phyloP scores from a whole-genome alignment of 1,140 invertebrate species.

The Protaetia brevitarsis region DNA sequence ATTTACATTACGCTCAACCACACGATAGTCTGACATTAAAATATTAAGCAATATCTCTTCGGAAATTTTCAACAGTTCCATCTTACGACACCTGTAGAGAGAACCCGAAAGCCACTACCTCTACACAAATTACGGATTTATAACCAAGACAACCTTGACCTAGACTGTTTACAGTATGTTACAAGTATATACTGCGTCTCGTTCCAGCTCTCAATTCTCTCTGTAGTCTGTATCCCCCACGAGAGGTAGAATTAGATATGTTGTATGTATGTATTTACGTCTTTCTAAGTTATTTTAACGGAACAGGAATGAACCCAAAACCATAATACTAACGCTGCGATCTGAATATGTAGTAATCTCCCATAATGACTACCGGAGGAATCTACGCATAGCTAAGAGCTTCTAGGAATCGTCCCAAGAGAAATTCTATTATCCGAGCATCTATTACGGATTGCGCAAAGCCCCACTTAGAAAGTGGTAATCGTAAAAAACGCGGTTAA shows the following conservation, averaged over 20 bases:
- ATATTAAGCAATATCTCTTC: too few relatives aligned
- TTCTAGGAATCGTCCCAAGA: neutral
- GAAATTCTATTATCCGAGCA: neutral
- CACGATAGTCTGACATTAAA: too few relatives aligned
- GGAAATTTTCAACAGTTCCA: too few relatives aligned
- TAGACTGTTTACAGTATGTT: neutral
- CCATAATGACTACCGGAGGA: neutral
- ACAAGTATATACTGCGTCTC: neutral
- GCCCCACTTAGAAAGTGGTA: neutral
- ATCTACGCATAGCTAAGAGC: neutral
- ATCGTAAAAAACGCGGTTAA: neutral
- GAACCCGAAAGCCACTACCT: too few relatives aligned
- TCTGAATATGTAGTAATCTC: neutral
- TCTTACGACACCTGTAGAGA: too few relatives aligned
- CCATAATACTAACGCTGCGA: neutral
- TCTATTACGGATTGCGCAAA: neutral
- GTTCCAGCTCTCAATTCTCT: neutral
- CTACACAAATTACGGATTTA: too few relatives aligned
- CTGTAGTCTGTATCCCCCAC: neutral
- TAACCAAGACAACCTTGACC: constrained; percentile 1
- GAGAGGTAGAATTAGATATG: too few relatives aligned
- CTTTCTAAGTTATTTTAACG: too few relatives aligned
- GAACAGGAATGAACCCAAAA: neutral
- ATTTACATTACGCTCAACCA: too few relatives aligned
- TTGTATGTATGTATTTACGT: too few relatives aligned